Evolutionary conservation across 2,113 vertebrate genomes (phyloP).

Genomic region (Smithornis capensis): DNA sequence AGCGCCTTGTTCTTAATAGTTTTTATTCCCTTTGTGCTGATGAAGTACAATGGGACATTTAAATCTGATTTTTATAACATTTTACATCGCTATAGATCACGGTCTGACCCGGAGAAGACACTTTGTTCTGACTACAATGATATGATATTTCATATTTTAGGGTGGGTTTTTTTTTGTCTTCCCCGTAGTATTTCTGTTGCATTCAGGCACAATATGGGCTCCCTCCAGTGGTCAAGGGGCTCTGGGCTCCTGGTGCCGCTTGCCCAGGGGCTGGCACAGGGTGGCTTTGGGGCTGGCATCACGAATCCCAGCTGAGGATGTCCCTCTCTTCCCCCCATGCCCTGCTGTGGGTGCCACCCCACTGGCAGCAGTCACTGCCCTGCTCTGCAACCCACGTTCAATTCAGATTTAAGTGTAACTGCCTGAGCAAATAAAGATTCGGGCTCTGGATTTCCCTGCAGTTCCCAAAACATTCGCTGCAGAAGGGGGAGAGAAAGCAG

Average conservation of each 20-base stretch:
- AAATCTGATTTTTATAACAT: conserved; percentile 7
- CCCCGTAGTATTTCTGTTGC: not conserved
- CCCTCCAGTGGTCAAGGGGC: conserved; percentile 68
- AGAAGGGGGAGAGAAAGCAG: not conserved
- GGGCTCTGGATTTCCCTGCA: not conserved
- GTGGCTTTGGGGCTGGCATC: not conserved
- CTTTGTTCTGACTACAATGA: conserved; percentile 33
- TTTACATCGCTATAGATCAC: not conserved
- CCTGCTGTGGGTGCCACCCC: not conserved
- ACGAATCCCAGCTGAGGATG: fast-evolving
- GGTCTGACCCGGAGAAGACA: not conserved
- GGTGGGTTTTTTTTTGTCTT: not conserved
- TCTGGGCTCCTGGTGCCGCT: not conserved
- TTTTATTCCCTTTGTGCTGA: not conserved
- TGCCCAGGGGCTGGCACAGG: not conserved
- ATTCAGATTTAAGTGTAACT: fast-evolving
- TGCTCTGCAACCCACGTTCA: not conserved
- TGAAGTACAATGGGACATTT: conserved; percentile 14
- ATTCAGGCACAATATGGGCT: conserved; percentile 66
- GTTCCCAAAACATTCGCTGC: not conserved
- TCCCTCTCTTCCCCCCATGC: not conserved
- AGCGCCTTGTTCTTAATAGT: not conserved
- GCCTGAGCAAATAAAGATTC: not conserved
- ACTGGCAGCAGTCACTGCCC: not conserved
- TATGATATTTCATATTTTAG: not conserved